phyloP scores from a whole-genome alignment of 2,113 vertebrate species.

The Plecotus auritus region DNA sequence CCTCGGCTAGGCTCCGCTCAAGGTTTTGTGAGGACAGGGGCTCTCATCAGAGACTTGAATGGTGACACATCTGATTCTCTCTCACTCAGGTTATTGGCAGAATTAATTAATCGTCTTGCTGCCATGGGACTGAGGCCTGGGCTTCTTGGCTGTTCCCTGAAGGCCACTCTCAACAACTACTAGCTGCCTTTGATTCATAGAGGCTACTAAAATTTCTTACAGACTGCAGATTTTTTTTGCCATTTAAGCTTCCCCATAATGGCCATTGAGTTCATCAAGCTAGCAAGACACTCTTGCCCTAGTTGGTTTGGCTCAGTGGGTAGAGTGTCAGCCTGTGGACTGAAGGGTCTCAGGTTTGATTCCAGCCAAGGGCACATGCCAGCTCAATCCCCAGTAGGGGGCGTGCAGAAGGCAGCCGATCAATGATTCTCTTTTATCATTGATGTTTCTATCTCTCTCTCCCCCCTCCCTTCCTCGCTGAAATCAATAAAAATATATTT shows the following conservation, averaged over 20 bases:
- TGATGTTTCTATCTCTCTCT: no score
- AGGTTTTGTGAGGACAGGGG: neutral
- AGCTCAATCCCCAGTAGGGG: no score
- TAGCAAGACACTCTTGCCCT: neutral
- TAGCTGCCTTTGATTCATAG: neutral
- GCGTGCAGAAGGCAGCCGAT: no score
- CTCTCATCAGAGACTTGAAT: neutral
- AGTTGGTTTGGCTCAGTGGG: no score
- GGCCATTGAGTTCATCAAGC: neutral
- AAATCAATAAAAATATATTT: no score
- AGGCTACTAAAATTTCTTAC: neutral
- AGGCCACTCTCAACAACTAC: neutral
- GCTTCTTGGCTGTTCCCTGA: neutral
- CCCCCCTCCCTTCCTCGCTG: no score
- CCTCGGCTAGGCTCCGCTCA: neutral
- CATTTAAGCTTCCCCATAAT: neutral
- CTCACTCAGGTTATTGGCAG: neutral
- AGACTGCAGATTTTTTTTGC: neutral
- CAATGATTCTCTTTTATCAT: no score
- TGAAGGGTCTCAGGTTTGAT: no score
- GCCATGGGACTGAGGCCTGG: neutral
- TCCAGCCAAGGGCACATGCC: no score
- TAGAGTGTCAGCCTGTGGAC: no score
- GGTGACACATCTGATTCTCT: neutral
- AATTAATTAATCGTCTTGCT: neutral